Evolutionary conservation across 2,888 invertebrate species (phyloP).

Genomic region (Lobophora halterata): DNA sequence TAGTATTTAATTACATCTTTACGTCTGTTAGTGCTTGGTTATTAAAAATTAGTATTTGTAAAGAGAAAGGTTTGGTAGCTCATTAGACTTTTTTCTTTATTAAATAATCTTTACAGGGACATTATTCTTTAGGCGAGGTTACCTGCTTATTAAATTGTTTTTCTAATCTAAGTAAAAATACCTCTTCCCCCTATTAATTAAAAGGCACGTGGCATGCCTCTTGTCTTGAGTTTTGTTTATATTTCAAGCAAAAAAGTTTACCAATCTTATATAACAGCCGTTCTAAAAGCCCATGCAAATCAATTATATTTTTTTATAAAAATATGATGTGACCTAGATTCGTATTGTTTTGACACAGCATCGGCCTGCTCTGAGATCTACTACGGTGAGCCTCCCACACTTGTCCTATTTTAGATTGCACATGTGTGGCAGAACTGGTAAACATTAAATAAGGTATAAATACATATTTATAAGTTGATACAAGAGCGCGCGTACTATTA

Average conservation of each 20-base stretch:
- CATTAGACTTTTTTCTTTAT: conserved; percentile 42
- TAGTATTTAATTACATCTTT: conserved; percentile 47
- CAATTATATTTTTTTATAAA: not conserved
- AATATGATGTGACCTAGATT: conserved; percentile 52
- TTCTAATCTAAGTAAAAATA: conserved; percentile 23
- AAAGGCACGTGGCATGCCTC: conserved; percentile 1
- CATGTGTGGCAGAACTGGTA: conserved; percentile 54
- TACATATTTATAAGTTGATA: conserved; percentile 17
- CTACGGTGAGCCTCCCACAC: conserved; percentile 63
- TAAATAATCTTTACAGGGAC: conserved; percentile 36
- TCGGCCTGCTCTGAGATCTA: conserved; percentile 35
- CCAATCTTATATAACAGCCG: not conserved
- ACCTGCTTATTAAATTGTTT: conserved; percentile 62
- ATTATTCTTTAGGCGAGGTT: conserved; percentile 34
- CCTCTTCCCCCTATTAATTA: conserved; percentile 3
- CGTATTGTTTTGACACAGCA: conserved; percentile 64
- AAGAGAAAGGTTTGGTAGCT: conserved; percentile 44
- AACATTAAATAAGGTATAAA: conserved; percentile 41
- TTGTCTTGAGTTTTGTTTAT: too few relatives aligned
- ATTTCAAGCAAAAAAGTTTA: conserved; percentile 15
- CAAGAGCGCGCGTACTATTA: conserved; percentile 20
- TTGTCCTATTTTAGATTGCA: conserved; percentile 66
- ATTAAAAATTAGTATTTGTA: conserved; percentile 69
- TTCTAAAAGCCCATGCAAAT: not conserved
- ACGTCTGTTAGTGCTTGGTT: conserved; percentile 47